Evolutionary conservation across 2,888 invertebrate species (phyloP), one percentile per base, ranked within the genome.

Genomic region (Argyresthia albistria): DNA sequence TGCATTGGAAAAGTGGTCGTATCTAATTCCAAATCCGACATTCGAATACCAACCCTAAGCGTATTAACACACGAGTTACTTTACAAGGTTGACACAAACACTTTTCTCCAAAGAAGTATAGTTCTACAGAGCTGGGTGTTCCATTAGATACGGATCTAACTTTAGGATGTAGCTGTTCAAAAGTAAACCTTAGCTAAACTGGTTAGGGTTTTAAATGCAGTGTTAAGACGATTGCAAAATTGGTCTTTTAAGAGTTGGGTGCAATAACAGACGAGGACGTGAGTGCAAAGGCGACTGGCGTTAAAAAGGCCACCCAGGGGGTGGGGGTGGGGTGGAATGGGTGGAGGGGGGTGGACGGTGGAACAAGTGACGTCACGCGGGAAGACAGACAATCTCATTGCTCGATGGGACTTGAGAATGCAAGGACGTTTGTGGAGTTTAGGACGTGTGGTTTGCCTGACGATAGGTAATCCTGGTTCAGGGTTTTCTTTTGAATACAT

Each of bases 21-120:
- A 79, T 69, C 69, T 65, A 56, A 43, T 59, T 62, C 57, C 35
- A 55, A 57, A 57, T 56, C 53, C 16, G 16, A 43, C 35, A 59
- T 58, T 51, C 53, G 61, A 56, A 77, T 73, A 66, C 59, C 59
- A 55, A 52, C 68, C 71, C 61, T 54, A 76, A 70, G 56, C 0
- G 0, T 1, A 0, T 39, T 42, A 2, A 14, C 0, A 8, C 55
- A 67, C 71, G 49, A 57, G 63, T 61, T n/a, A 15, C 8, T 50
- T 35, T 37, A 15, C 6, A 16, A 58, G 62, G 64, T 64, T 62
- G 68, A 69, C 39, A 8, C 73, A 67, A 75, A 73, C 70, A 58
- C 72, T 70, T 75, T 75, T 76, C 76, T 77, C 76, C 65, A 70
- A 81, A 81, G 81, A 78, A 78, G 72, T 61, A 63, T 65, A 67